These are phyloP conservation scores for Eurypyga helias DNA, from an alignment of 2,113 vertebrate species.

Conservation along the genomic window DNA sequence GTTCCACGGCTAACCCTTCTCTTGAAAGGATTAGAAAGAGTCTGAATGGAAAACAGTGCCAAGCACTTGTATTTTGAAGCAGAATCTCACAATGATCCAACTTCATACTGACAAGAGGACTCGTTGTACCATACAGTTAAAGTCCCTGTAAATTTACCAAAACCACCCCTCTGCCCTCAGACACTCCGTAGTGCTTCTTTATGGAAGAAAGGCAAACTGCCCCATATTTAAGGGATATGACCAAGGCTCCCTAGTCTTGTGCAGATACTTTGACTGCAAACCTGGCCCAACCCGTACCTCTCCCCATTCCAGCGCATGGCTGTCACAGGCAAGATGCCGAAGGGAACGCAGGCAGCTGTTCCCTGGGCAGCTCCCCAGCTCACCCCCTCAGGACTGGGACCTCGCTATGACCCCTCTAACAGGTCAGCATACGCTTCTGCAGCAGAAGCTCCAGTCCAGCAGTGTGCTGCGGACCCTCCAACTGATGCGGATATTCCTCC, in stretches of 20 bases:
- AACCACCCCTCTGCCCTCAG: background rate
- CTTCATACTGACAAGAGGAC: background rate
- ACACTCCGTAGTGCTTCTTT: background rate
- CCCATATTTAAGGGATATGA: background rate
- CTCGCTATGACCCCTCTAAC: background rate
- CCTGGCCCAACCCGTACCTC: background rate
- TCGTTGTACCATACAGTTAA: background rate
- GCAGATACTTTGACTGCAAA: background rate
- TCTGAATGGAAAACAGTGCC: background rate
- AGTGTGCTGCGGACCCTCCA: background rate
- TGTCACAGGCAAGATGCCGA: rapidly evolving
- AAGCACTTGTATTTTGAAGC: background rate
- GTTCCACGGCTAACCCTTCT: background rate
- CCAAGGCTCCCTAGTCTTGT: background rate
- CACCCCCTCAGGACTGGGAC: background rate
- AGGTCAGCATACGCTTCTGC: background rate
- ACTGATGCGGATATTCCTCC: background rate
- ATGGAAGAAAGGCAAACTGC: background rate
- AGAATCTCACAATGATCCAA: background rate
- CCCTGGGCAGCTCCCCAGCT: background rate
- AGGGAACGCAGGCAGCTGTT: background rate
- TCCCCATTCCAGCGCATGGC: background rate
- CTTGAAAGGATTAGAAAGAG: background rate
- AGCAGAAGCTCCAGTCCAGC: background rate
- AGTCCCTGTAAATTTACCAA: background rate